Evolutionary conservation across 1,140 invertebrate species (phyloP).

Genomic region (Sminthurides bifidus): DNA sequence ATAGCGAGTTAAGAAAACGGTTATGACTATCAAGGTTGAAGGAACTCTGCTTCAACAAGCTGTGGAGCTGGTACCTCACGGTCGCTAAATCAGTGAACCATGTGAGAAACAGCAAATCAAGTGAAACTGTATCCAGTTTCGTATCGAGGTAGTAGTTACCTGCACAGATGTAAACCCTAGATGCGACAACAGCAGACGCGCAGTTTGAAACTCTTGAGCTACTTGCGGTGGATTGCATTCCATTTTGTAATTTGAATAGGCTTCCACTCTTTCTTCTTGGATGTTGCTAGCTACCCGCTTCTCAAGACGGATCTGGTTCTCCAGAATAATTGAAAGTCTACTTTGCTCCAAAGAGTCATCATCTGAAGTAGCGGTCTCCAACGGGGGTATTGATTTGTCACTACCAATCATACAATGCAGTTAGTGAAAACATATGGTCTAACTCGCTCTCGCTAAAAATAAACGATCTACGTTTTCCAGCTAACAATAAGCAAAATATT

Average conservation of each 20-base stretch:
- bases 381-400: slow-evolving; percentile 66
- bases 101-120: slow-evolving; percentile 1
- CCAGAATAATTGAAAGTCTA: slow-evolving; percentile 39
- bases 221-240: slow-evolving; percentile 64
- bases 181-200: slow-evolving; percentile 82
- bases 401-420: too few species aligned
- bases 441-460: too few species aligned
- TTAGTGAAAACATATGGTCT: too few species aligned
- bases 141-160: slow-evolving; percentile 26
- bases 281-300: slow-evolving; percentile 23
- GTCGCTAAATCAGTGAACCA: background rate
- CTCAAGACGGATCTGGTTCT: slow-evolving; percentile 30
- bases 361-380: slow-evolving; percentile 50
- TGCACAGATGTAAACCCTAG: slow-evolving; percentile 81
- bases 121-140: too few species aligned
- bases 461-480: background rate
- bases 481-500: too few species aligned
- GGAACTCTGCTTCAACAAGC: too few species aligned
- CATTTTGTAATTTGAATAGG: slow-evolving; percentile 35
- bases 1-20: too few species aligned
- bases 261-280: slow-evolving; percentile 21
- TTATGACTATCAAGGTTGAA: too few species aligned
- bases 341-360: slow-evolving; percentile 43
- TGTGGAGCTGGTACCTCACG: too few species aligned
- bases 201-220: slow-evolving; percentile 49